Conservation (phyloP, 2,113 vertebrate species). For the Phainopepla nitens region DNA sequence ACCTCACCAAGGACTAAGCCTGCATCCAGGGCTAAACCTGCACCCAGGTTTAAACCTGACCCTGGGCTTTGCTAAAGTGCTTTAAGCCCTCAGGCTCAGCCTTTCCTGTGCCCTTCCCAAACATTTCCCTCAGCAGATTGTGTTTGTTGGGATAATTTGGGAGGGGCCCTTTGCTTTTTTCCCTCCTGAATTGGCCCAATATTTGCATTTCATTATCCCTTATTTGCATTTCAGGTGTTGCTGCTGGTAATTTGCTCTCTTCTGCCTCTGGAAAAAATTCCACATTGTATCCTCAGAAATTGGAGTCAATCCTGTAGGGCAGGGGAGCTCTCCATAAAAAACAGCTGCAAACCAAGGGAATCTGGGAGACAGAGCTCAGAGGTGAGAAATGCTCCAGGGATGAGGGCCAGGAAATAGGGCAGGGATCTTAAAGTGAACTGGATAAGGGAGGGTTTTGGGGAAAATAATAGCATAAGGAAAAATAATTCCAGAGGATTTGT, state of each 20-base stretch:
- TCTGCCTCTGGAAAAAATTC: not conserved
- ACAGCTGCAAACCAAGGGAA: not conserved
- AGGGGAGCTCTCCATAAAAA: not conserved
- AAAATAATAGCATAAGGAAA: not conserved
- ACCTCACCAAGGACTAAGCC: not conserved
- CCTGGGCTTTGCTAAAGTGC: not conserved
- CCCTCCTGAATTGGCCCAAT: not conserved
- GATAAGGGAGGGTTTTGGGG: not conserved
- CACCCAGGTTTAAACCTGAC: not conserved
- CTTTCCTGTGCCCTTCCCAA: not conserved
- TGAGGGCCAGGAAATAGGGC: not conserved
- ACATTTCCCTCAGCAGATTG: not conserved
- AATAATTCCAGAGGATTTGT: not conserved
- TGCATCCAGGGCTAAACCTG: no score
- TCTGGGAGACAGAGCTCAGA: not conserved
- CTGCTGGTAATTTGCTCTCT: not conserved
- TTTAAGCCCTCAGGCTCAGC: not conserved
- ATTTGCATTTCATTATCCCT: constrained; percentile 7
- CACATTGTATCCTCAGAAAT: not conserved
- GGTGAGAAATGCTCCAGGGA: not conserved
- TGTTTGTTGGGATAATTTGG: not conserved
- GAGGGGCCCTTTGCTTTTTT: not conserved
- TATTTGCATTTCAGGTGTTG: not conserved
- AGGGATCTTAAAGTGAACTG: not conserved
- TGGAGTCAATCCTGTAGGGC: not conserved